Percentiles rank a stretch among this genome's conserved stretches.
Conservation (phyloP, 2,113 vertebrate species). For the Pristiophorus japonicus region DNA sequence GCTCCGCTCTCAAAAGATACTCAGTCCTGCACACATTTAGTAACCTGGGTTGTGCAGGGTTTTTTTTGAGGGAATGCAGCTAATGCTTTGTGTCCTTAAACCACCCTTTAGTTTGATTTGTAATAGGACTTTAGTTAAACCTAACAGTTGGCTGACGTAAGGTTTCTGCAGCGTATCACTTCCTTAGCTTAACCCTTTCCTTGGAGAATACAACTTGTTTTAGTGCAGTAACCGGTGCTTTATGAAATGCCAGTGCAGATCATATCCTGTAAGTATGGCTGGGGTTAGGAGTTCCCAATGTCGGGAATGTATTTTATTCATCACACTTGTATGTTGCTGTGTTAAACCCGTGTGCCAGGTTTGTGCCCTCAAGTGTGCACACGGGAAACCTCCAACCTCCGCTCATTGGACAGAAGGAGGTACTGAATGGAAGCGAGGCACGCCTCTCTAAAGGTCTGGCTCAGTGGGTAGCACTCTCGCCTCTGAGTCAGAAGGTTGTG, state of each 20-base stretch:
- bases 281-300: not conserved
- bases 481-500: not conserved
- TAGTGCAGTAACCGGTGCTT: not conserved
- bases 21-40: not conserved
- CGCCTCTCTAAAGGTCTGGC: not conserved
- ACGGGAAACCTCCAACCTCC: not conserved
- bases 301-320: not conserved
- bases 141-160: not conserved
- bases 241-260: not conserved
- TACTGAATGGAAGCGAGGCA: not conserved
- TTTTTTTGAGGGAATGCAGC: not conserved
- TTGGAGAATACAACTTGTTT: not conserved
- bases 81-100: not conserved
- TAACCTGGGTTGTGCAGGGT: no score
- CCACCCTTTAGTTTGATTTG: not conserved
- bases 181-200: not conserved
- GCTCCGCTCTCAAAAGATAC: not conserved
- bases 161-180: not conserved
- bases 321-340: not conserved
- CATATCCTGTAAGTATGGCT: not conserved
- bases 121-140: not conserved
- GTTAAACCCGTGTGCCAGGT: not conserved
- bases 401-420: not conserved
- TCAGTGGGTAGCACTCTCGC: not conserved
- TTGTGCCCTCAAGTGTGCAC: not conserved